Base-by-base conservation (phyloP, 2,113 vertebrate species). In the Cochlearius cochlearius region DNA sequence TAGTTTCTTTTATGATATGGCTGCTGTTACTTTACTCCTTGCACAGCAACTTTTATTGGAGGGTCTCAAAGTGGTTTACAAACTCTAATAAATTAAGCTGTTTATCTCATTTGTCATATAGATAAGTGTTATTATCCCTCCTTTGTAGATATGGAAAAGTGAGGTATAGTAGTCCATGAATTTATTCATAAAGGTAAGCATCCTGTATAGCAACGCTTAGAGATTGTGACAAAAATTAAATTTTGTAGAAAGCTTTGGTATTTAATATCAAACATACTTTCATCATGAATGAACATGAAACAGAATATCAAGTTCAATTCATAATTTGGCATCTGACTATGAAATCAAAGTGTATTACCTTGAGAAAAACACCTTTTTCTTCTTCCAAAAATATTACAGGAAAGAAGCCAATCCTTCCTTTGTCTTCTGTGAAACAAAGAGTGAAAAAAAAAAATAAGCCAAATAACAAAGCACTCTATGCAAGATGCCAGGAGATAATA, bases 381-480 rank as follows among this genome's bases (percentile, higher is more conserved):
- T 87, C 59, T 73, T 92, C 67, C 72, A 92, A 91, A 86, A 86
- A 62, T 64, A 66, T 43, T 92, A 75, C 45, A 63, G 62, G 77
- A 91, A 95, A 82, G 60, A 92, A 96, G 83, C 72, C 69, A 90
- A 85, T 82, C 62, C 66, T 94, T 91, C 63, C 52, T 85, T 94
- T 69, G 5, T 67, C 27, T 92, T 88, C 41, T 53, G 30, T 60
- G 27, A 41, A 49, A 73, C 30, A 95, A 95, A 95, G 36, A 93
- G 49, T 78, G 64, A 90, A 80, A 95, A 96, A 93, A 39, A 93
- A 39, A 95, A 80, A 67, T 78, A 63, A 86, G 60, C 43, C 79
- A 93, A 97, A 79, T 91, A 96, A 86, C 86, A 97, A 97, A 97
- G 87, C 49, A 88, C 58, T 96, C 88, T 95, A 81, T 58, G 26